Base-by-base conservation (phyloP, 2,888 invertebrate species). In the Nebria brevicollis region DNA sequence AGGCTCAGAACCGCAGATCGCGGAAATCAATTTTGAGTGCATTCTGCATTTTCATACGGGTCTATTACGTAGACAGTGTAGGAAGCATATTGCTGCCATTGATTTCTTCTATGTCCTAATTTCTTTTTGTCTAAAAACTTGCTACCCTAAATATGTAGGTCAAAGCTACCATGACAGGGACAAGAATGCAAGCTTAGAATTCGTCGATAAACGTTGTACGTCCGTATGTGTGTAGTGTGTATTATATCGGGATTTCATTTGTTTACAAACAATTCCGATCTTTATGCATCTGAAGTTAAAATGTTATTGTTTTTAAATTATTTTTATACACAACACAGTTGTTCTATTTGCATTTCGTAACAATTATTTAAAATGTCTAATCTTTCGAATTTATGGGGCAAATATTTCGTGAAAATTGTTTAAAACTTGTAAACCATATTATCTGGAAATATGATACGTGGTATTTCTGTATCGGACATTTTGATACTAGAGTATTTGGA, bases 11-110 rank as follows among this genome's bases (percentile, higher is more conserved):
- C 80, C 64, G 80, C 72, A 80, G 77, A 81, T 74, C 77, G 83
- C 83, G 86, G 87, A 87, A 87, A 86, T 83, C 83, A 87, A 85
- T 88, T 87, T 88, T 87, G 88, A 87, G 86, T 72, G 26, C 75
- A 77, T 76, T 66, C 76, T 75, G 20, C 75, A 77, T 76, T 66
- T 81, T 75, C 20, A 20, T 15, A 43, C 81, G 15, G 20, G 68
- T 75, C 70, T 80, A 75, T 80, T 80, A 41, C 66, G 79, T 74
- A 80, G 75, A 75, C 66, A 64, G 70, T 72, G 80, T 80, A 80
- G 80, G 20, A 20, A 20, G 80, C 70, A 75, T 75, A 80, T 41
- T 75, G 73, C 75, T 80, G 54, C 75, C 80, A 80, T 80, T 80
- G 80, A 80, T 80, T 80, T 75, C 80, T 80, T 80, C 80, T 80